Base-by-base conservation (phyloP, 2,113 vertebrate species). In the Corythornis vintsioides region DNA sequence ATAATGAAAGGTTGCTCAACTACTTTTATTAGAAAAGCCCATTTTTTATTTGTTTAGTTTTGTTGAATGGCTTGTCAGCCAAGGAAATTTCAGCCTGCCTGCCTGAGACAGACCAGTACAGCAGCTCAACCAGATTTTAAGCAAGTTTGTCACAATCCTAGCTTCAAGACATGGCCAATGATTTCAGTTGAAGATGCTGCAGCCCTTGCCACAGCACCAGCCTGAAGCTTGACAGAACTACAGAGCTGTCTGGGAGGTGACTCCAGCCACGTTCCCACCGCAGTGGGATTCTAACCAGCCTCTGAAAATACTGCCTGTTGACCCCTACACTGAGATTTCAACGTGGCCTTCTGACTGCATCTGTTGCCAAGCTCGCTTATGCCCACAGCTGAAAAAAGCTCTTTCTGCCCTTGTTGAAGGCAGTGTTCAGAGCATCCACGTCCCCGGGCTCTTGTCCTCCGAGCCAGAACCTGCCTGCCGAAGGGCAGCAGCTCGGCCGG, bases 331-430 rank as follows among this genome's bases (percentile, higher is more conserved):
- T 7, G 33, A 11, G 12, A 15, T 7, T 14, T 14, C 52, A 31
- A 8, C 53, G 11, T 0, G 0, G 12, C 6, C 20, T 21, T 13
- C 21, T 26, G 6, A 2, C 38, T 1, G 11, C 66, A 26, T 2
- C 52, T 31, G 19, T 1, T 3, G 15, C 35, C 48, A 6, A 18
- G 24, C 28, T 24, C 7, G 1, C 53, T 53, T 11, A 56, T 1
- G 3, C 73, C 65, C 47, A 4, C 6, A 18, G 1, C n/a, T 3
- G 3, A 29, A n/a, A 11, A 2, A 7, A 38, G 55, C 61, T 15
- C 40, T 0, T 1, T 6, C 19, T 25, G 60, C 38, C 45, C 81
- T 7, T 5, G 33, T 0, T 10, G 20, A 50, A 2, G 40, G 43
- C 60, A 64, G 55, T 16, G 2, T 9, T 8, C 70, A 6, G 24